Evolutionary conservation across 2,888 invertebrate genomes (phyloP), one percentile per base, ranked within the genome.

Genomic region (Octonoba sinensis): DNA sequence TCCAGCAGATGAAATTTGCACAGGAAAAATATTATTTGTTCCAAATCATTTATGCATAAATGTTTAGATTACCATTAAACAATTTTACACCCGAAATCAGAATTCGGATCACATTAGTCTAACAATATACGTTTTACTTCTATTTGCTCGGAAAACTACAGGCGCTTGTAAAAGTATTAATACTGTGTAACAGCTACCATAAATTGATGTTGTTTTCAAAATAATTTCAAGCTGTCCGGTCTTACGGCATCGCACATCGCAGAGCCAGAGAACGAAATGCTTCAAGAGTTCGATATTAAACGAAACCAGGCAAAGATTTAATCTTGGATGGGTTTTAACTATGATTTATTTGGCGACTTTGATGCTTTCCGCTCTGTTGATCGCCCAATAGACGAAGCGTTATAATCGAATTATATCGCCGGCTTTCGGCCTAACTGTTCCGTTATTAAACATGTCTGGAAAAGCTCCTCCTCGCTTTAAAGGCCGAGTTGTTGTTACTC

Each of bases 151-250:
- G 49, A 36, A 65, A 65, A 44, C 66, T 67, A 22, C 47, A 59
- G 60, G 66, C 54, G 51, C 62, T 67, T 60, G 67, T 67, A 75
- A 60, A 75, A 60, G 67, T 67, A 75, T 67, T 67, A 75, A 60
- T 22, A 59, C 44, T 36, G 60, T 15, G 75, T 60, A 75, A 75
- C 75, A 75, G 75, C 75, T 75, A 57, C 75, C 13, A 75, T 75
- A 75, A 75, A 75, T 75, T 67, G 67, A 59, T 66, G 57, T 75
- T 67, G 75, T 75, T 75, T 75, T 60, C 67, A 51, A 75, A 75
- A 67, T 75, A 67, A 75, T 60, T 60, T 51, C 49, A 59, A 36
- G 36, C 60, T 44, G 36, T 47, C 16, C 27, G 64, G 64, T 54
- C 56, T 64, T 47, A 36, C 54, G 56, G 46, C 46, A 44, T 49